These are phyloP conservation scores for Sternotherus odoratus DNA, from an alignment of 2,797 vertebrate species.

Conservation along the genomic window DNA sequence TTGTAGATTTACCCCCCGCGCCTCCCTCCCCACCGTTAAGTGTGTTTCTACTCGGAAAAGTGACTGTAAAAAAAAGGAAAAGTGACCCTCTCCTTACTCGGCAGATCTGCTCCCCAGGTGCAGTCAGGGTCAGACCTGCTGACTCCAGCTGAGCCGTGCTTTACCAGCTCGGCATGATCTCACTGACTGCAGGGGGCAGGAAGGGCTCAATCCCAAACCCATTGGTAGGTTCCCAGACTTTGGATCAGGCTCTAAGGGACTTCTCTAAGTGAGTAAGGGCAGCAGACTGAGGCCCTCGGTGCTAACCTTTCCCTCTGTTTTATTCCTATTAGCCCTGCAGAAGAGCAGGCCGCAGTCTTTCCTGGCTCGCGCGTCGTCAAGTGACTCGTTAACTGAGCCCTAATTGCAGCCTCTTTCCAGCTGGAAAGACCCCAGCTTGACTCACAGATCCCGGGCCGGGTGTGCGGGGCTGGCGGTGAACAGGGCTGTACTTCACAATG, in stretches of 20 bases:
- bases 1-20: no score
- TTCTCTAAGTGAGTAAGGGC: no score
- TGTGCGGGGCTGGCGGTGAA: background rate
- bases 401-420: background rate
- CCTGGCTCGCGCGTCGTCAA: background rate
- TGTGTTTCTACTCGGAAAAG: background rate
- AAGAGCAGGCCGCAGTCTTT: no score
- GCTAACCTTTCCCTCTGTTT: background rate
- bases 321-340: background rate
- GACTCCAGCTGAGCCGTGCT: no score
- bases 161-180: no score
- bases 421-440: background rate
- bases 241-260: no score
- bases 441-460: background rate
- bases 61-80: no score
- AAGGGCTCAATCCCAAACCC: background rate
- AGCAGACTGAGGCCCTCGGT: no score
- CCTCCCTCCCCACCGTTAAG: background rate
- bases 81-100: no score
- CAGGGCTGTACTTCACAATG: background rate
- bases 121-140: no score
- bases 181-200: background rate
- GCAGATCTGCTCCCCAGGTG: no score
- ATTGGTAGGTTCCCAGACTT: no score
- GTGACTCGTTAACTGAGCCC: background rate